Base-by-base conservation (phyloP, 2,888 invertebrate genomes). In the Trichacis sp. region DNA sequence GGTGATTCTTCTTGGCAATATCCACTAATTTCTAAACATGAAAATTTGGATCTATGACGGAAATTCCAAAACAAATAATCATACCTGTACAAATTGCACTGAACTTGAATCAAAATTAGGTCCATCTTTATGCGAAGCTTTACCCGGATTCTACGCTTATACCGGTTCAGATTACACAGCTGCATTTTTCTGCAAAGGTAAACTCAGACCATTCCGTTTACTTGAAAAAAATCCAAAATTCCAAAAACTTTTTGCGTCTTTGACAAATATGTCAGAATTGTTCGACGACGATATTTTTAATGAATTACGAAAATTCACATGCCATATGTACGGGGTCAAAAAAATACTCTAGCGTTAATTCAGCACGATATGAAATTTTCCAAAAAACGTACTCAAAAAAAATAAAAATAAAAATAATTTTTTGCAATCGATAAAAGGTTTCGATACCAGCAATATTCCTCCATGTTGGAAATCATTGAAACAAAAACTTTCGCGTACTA, bases 71-170 rank as follows among this genome's bases (percentile, higher is more conserved):
- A 55, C 43, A 18, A 60, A 64, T 45, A 33, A 64, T 12, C 43
- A 64, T n/a, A 50, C 68, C 63, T 77, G 71, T 48, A 71, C 72
- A 30, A 71, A 69, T 52, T 75, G 72, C 38, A 72, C 62, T 0
- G 65, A 73, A 17, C 68, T 75, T 64, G 70, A 73, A n/a, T 51
- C 30, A 17, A 73, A 72, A 43, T 73, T 77, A 40, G 76, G 73
- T 33, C n/a, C 20, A 6, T 62, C 24, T 38, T 57, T 73, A 55
- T 74, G 73, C 17, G 17, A 15, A 40, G 15, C 40, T 40, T 14
- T 57, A 11, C 43, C 57, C 1, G 49, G 20, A 2, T 49, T 56
- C 18, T 40, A 49, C n/a, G 40, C 12, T 19, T 54, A 36, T 17
- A 50, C 57, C 1, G 48, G 48, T 49, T 49, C 17, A 12, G 48